Conservation (phyloP, 2,113 vertebrate species). For the Thalassarche chlororhynchos region DNA sequence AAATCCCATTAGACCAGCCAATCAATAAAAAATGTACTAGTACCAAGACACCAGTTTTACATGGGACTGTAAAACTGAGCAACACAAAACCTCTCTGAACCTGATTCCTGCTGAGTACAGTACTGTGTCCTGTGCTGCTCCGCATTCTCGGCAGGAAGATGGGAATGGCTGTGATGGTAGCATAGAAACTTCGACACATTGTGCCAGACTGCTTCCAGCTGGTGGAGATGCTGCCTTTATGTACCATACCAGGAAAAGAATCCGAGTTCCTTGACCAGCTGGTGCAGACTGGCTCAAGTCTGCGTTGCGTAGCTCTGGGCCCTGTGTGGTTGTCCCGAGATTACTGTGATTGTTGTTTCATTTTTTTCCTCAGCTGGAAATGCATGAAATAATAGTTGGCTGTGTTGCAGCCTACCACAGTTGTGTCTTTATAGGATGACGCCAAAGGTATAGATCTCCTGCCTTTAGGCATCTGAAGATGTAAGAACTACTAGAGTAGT, state of each 20-base stretch:
- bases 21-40: not conserved
- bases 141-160: rapidly evolving
- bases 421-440: not conserved
- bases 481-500: not conserved
- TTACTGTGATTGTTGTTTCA: not conserved
- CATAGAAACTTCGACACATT: rapidly evolving
- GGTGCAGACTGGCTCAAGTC: not conserved
- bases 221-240: not conserved
- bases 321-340: not conserved
- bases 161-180: not conserved
- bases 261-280: not conserved
- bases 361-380: not conserved
- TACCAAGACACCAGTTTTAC: not conserved
- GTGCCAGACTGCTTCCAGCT: not conserved
- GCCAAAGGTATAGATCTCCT: not conserved
- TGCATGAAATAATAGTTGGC: not conserved
- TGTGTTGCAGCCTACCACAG: not conserved
- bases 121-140: not conserved
- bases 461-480: not conserved
- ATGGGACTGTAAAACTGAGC: not conserved
- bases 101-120: not conserved
- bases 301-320: not conserved
- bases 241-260: not conserved
- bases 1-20: not conserved
- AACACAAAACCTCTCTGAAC: not conserved